Conservation (phyloP, 2,113 vertebrate genomes). For the Pteropus alecto region DNA sequence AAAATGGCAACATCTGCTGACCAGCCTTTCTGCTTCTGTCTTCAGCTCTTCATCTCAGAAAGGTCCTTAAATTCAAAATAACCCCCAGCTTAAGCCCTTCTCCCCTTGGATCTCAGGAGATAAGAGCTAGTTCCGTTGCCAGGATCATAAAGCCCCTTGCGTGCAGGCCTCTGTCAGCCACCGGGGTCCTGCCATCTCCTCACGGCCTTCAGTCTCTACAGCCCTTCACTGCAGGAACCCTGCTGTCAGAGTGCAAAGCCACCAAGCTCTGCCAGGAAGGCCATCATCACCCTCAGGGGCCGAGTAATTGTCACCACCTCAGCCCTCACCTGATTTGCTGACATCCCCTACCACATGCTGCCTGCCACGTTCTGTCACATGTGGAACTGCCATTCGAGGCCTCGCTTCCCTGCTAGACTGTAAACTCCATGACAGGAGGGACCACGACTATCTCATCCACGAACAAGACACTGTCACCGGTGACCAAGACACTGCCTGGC, state of each 20-base stretch:
- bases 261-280: neutral
- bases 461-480: neutral
- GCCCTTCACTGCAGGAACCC: neutral
- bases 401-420: neutral
- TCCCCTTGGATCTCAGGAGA: neutral
- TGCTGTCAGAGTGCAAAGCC: neutral
- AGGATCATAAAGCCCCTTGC: neutral
- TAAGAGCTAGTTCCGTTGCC: neutral
- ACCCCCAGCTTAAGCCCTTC: neutral
- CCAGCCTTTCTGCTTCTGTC: neutral
- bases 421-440: neutral
- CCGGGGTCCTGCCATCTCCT: neutral
- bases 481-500: neutral
- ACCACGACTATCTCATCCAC: fast-evolving
- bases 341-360: neutral
- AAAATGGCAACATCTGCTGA: fast-evolving
- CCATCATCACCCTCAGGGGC: neutral
- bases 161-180: fast-evolving
- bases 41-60: neutral
- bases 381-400: fast-evolving
- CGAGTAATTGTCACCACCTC: neutral
- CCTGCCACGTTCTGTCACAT: neutral
- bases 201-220: neutral
- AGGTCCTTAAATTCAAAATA: neutral
- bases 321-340: neutral